These are phyloP conservation scores for Latheticus oryzae DNA, from an alignment of 2,888 invertebrate genomes.

Conservation along the genomic window DNA sequence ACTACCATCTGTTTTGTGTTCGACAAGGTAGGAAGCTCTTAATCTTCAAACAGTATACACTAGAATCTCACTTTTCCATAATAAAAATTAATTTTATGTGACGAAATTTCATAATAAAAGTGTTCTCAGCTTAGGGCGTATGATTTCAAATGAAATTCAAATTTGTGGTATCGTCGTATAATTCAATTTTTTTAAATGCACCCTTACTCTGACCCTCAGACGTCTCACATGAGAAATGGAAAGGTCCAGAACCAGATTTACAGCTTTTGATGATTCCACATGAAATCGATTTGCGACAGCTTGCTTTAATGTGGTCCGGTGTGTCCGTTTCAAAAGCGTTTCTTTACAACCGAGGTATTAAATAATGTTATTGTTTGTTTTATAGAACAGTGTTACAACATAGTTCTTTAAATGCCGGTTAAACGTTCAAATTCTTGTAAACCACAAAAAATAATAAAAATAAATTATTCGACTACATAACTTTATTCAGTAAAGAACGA, in stretches of 20 bases:
- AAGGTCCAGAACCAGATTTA: slow-evolving; percentile 13
- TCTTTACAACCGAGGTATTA: slow-evolving; percentile 6
- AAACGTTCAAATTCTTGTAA: slow-evolving; percentile 8
- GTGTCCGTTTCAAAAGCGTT: slow-evolving; percentile 8
- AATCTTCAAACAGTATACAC: too few species aligned
- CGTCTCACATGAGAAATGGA: neutral
- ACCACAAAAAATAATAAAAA: slow-evolving; percentile 11
- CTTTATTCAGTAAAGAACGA: slow-evolving; percentile 8
- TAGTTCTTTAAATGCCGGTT: slow-evolving; percentile 4
- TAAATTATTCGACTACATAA: slow-evolving; percentile 18
- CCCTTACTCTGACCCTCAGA: neutral
- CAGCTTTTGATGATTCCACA: slow-evolving; percentile 9
- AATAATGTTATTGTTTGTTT: slow-evolving; percentile 28
- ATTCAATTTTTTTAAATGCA: too few species aligned
- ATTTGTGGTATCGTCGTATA: too few species aligned
- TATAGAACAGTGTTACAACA: neutral
- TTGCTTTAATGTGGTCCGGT: slow-evolving; percentile 21
- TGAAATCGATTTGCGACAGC: slow-evolving; percentile 15
- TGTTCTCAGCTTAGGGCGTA: too few species aligned
- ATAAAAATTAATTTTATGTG: too few species aligned
- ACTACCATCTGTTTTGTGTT: too few species aligned
- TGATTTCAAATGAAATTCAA: too few species aligned
- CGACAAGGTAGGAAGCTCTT: too few species aligned
- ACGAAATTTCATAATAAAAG: too few species aligned
- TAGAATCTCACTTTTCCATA: too few species aligned